Evolutionary conservation across 2,113 vertebrate genomes (phyloP).

Genomic region (Cygnus atratus): DNA sequence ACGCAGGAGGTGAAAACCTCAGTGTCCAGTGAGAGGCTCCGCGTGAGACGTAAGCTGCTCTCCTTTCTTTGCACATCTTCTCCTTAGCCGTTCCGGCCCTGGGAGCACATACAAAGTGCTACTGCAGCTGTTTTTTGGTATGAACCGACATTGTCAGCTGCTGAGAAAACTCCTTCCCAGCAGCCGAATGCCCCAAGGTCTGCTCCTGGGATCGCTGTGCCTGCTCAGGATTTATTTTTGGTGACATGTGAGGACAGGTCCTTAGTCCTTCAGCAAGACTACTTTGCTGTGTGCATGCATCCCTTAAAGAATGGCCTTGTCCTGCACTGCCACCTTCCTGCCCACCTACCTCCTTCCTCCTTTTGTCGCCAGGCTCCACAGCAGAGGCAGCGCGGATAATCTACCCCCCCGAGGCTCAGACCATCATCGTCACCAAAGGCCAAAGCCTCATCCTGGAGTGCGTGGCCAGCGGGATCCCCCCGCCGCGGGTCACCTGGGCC

Average conservation of each 20-base stretch:
- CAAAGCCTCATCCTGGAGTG: constrained; percentile 96
- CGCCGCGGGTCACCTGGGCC: constrained; percentile 90
- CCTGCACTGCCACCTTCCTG: not conserved
- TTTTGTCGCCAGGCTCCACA: constrained; percentile 82
- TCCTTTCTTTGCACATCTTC: not conserved
- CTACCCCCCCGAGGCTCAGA: constrained; percentile 90
- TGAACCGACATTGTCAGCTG: not conserved
- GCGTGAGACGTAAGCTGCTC: constrained; percentile 88
- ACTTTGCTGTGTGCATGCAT: not conserved
- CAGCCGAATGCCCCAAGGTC: not conserved
- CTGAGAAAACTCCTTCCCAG: not conserved
- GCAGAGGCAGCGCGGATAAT: constrained; percentile 93
- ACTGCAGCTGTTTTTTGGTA: not conserved
- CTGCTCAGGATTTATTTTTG: not conserved
- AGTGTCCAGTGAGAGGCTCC: constrained; percentile 88
- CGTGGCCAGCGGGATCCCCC: constrained; percentile 93
- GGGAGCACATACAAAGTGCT: not conserved
- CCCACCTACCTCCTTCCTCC: not conserved
- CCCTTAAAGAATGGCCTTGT: not conserved
- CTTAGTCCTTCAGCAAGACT: not conserved
- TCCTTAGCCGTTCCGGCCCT: not conserved
- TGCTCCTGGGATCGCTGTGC: not conserved
- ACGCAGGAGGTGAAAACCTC: constrained; percentile 97
- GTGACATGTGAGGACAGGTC: not conserved
- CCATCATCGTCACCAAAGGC: constrained; percentile 95